Base-by-base conservation (phyloP, 2,888 invertebrate genomes). In the Kuschelorhynchus macadamiae region DNA sequence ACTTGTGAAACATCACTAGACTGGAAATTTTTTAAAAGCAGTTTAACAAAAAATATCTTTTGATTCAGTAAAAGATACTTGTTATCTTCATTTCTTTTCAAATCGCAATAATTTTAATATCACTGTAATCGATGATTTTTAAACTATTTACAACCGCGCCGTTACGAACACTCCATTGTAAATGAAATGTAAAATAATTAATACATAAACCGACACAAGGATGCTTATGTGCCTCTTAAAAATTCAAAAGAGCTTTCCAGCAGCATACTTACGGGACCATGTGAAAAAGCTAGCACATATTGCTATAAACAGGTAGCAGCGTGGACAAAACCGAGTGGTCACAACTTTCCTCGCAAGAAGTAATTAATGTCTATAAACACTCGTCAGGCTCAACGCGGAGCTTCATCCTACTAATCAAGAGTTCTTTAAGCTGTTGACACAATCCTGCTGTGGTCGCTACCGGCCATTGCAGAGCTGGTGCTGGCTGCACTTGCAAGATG, bases 281-380 rank as follows among this genome's bases (percentile, higher is more conserved):
- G 68, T 53, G 67, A 62, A 67, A 67, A 62, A 56, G 61, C 62
- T 67, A 52, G 62, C 67, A 67, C 57, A 67, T 62, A 14, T 17
- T 60, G 61, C 62, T 57, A 62, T 67, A 62, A 62, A 62, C 62
- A 62, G 67, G 62, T 59, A 65, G 59, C 65, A 65, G 65, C 59
- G 55, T 55, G 64, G 42, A 69, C 64, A 69, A 64, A 69, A 50
- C 32, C 62, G 72, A 76, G 76, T 75, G 75, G 73, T 71, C 76
- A n/a, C n/a, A 76, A 75, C 75, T 75, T 74, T 73, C 72, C 74
- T 75, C 77, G 76, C 72, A 77, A 77, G 74, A 75, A 76, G 78
- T 79, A 80, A 80, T 80, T 80, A 79, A 79, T 77, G 78, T 77
- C 75, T 75, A 78, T 78, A 78, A 78, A 79, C 77, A 69, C 71